Evolutionary conservation across 1,140 invertebrate genomes (phyloP), one percentile per base, ranked within the genome.

Genomic region (Saccostrea cuccullata): DNA sequence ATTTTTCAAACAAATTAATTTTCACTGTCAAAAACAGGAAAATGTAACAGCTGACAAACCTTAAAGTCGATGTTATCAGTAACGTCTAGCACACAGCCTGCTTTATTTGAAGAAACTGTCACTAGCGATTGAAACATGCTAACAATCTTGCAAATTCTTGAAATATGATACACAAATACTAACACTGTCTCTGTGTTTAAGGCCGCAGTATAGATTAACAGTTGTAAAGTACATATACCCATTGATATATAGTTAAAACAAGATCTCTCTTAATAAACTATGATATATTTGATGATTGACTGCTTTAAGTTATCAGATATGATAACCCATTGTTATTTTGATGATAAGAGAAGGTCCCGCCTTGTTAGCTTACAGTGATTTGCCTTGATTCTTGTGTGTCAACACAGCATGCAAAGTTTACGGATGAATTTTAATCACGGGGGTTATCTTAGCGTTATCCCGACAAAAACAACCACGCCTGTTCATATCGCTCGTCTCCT

Each of bases 231-330:
- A 47, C 47, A 47, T 20, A 17, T 64, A 64, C 15, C 17, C n/a
- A 64, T 64, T 64, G 58, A 20, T 64, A 17, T 64, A 20, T n/a
- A 64, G 58, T 64, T 64, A 64, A 64, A 64, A 64, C n/a, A 64
- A 64, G n/a, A 64, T 5, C 58, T 64, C 58, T 64, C 58, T 17
- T 64, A 17, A 64, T 64, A 77, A 77, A 30, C 11, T 77, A 13
- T 23, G 70, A 77, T 77, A 15, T 77, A 77, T 77, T 47, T 77
- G 70, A 77, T 77, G 70, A 77, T 77, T 77, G 70, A 77, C 70
- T 30, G 26, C 26, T 77, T 36, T 36, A 77, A 77, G 30, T 77
- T 77, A 77, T 30, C 70, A 77, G 70, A 77, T 30, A 36, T 77
- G 70, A 77, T 77, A 77, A 77, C 70, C 70, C 26, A 4, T 15